Conservation (phyloP, 2,888 invertebrate genomes). For the Galerucella calmariensis region DNA sequence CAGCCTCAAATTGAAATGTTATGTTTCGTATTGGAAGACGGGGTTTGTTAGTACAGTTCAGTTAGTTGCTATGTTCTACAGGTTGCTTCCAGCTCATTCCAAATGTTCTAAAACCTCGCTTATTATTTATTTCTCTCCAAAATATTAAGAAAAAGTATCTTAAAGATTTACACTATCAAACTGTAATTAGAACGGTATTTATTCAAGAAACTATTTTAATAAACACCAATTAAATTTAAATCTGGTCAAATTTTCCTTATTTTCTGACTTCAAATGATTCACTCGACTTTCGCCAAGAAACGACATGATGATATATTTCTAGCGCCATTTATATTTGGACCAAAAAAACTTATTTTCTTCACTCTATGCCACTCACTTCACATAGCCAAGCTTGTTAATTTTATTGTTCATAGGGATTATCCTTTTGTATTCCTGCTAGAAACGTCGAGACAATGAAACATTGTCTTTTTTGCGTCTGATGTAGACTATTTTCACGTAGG, state of each 20-base stretch:
- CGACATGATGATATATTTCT: slow-evolving; percentile 15
- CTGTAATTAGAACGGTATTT: no score
- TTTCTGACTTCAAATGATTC: background rate
- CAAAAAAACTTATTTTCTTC: background rate
- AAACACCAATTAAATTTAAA: no score
- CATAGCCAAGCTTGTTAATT: background rate
- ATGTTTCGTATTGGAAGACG: no score
- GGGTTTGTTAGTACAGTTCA: no score
- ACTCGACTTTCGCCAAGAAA: background rate
- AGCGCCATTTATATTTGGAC: slow-evolving; percentile 5
- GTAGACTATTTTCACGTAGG: slow-evolving; percentile 19
- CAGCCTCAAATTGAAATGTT: no score
- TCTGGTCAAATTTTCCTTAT: background rate
- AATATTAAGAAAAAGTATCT: no score
- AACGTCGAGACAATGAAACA: slow-evolving; percentile 5
- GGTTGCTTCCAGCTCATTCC: no score
- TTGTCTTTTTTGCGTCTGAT: slow-evolving; percentile 20
- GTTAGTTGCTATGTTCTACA: no score
- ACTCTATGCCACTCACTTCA: slow-evolving; percentile 5
- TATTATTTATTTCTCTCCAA: no score
- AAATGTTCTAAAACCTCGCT: no score
- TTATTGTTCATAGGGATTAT: slow-evolving; percentile 16
- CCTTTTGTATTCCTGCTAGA: slow-evolving; percentile 10
- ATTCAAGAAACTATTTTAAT: no score
- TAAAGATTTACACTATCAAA: background rate